Evolutionary conservation across 2,113 vertebrate species (phyloP), one percentile per base, ranked within the genome.

Genomic region (Macquaria australasica): DNA sequence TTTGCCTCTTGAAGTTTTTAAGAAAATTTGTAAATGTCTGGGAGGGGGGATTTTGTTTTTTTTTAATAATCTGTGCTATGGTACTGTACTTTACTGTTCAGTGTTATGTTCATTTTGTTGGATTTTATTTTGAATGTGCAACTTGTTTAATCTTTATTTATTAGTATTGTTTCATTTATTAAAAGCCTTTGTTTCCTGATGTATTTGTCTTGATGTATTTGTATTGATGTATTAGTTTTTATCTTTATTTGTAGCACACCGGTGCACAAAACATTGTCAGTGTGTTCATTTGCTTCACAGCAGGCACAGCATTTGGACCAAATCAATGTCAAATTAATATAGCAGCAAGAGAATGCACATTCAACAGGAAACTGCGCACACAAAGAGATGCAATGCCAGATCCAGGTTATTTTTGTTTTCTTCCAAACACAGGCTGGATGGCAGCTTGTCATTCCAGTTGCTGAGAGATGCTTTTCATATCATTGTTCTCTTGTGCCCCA

Each of bases 71-170:
- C 67, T 82, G 86, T 94, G 90, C 86, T 91, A 74, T 91, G 77
- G 85, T 91, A 91, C 88, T 93, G 92, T 95, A 91, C 86, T 90
- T 90, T 83, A 86, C 82, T 84, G 85, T 92, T 93, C 85, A 85
- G 87, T 92, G 87, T 92, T 93, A 81, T 72, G 76, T 92, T 89
- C 73, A 12, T 84, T 89, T 83, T 88, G 85, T 93, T 92, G 89
- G 89, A 87, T 94, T 94, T 93, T 81, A 80, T 90, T 95, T 95
- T 89, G 91, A 95, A 93, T 84, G 92, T 94, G 91, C 78, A 92
- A 86, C 82, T 93, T 87, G 90, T 93, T 93, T 95, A 91, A 93
- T 92, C 93, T 92, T 94, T 94, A 95, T 95, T 95, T 94, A 95
- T 95, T 93, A 91, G 92, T 87, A 93, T 88, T 91, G 87, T 93